These are phyloP conservation scores for Acrobasis repandana DNA, from an alignment of 2,888 invertebrate species.

Conservation along the genomic window DNA sequence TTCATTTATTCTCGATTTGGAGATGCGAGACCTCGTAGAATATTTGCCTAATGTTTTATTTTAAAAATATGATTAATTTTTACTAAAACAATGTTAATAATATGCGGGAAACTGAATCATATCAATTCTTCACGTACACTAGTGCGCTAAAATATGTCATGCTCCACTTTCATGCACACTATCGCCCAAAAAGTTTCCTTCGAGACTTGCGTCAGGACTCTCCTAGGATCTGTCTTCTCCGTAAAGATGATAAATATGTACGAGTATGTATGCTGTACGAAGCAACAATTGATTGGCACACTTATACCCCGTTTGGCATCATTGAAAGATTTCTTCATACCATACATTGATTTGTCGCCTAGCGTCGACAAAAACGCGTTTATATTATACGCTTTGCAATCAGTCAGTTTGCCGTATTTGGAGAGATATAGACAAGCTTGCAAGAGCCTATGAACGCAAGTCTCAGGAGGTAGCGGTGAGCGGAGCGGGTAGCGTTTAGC, in stretches of 20 bases:
- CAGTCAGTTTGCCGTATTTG: slow-evolving; percentile 29
- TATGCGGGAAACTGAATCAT: background rate
- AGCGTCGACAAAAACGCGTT: slow-evolving; percentile 8
- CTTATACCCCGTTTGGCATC: background rate
- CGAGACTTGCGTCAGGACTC: no score
- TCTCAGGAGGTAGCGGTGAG: slow-evolving; percentile 26
- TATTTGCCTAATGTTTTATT: background rate
- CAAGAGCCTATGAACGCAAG: slow-evolving; percentile 30
- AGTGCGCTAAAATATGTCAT: no score
- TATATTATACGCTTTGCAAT: slow-evolving; percentile 1
- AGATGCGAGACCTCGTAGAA: background rate
- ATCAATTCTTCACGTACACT: no score
- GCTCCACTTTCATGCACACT: no score
- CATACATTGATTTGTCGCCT: slow-evolving; percentile 9
- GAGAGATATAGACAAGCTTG: slow-evolving; percentile 10
- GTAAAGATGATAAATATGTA: no score
- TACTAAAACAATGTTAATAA: background rate
- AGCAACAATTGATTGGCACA: slow-evolving; percentile 10
- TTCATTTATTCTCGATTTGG: slow-evolving; percentile 13
- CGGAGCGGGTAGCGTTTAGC: background rate
- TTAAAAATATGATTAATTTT: background rate
- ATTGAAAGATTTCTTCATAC: background rate
- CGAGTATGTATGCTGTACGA: background rate
- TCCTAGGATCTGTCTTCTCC: no score
- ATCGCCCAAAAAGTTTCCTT: no score